A percentile compares a stretch with the other conserved stretches of the same genome.
phyloP scores from a whole-genome alignment of 2,888 invertebrate genomes.

The Drosophila anomalata region DNA sequence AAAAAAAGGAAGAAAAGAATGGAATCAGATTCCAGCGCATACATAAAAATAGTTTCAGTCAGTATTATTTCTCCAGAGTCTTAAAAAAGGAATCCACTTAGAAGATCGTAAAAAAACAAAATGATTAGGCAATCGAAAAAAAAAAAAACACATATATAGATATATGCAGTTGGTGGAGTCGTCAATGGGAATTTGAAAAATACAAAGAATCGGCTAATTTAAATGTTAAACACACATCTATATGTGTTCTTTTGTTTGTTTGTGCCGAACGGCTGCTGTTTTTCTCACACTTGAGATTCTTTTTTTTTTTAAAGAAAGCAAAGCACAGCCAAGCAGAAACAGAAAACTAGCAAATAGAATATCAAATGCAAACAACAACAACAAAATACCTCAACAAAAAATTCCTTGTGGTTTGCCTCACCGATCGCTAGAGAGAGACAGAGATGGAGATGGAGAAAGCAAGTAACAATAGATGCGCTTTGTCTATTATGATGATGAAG shows the following conservation, averaged over 20 bases:
- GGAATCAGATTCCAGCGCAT: slow-evolving; percentile 17
- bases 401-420: slow-evolving; percentile 68
- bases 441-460: slow-evolving; percentile 41
- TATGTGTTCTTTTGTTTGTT: slow-evolving; percentile 26
- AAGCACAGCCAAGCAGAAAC: slow-evolving; percentile 13
- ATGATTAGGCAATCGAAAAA: slow-evolving; percentile 60
- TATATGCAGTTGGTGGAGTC: slow-evolving; percentile 10
- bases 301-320: slow-evolving; percentile 16
- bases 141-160: slow-evolving; percentile 41
- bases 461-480: slow-evolving; percentile 63
- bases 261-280: slow-evolving; percentile 30
- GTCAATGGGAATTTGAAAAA: slow-evolving; percentile 46
- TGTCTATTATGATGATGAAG: slow-evolving; percentile 12
- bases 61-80: slow-evolving; percentile 6
- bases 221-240: slow-evolving; percentile 61
- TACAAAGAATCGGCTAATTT: slow-evolving; percentile 70
- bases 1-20: slow-evolving; percentile 23
- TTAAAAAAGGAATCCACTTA: slow-evolving; percentile 43
- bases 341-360: slow-evolving; percentile 34
- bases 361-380: slow-evolving; percentile 45
- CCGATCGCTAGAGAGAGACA: slow-evolving; percentile 3
- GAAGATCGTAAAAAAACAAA: slow-evolving; percentile 46
- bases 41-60: slow-evolving; percentile 39
- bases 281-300: slow-evolving; percentile 50
- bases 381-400: slow-evolving; percentile 75